phyloP scores from a whole-genome alignment of 1,140 invertebrate genomes.

The Tachypleus tridentatus region DNA sequence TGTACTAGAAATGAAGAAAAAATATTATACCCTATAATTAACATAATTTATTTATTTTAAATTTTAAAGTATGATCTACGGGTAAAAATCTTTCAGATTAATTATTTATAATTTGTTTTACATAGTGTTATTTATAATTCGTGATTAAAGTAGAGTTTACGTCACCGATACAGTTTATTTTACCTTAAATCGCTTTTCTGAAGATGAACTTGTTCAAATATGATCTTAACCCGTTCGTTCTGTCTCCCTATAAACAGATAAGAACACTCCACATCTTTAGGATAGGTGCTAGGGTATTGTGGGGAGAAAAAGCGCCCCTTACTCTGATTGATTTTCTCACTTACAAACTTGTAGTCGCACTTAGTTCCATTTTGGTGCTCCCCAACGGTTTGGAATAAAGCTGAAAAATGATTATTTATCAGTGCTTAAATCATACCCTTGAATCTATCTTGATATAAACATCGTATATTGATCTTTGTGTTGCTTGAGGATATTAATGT shows the following conservation, averaged over 20 bases:
- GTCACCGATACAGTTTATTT: neutral
- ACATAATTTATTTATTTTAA: too few relatives aligned
- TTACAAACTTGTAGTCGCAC: slow-evolving; percentile 62
- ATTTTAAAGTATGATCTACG: too few relatives aligned
- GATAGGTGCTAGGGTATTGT: slow-evolving; percentile 68
- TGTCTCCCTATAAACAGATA: slow-evolving; percentile 51
- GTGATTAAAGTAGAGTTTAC: too few relatives aligned
- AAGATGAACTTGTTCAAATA: slow-evolving; percentile 33
- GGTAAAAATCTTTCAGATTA: too few relatives aligned
- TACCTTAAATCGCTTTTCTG: slow-evolving; percentile 29
- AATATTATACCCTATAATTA: too few relatives aligned
- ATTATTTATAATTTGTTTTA: too few relatives aligned
- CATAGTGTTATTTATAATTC: too few relatives aligned
- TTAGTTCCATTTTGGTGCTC: slow-evolving; percentile 49
- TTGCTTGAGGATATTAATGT: too few relatives aligned
- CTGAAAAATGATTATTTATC: slow-evolving; percentile 31
- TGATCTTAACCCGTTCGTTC: slow-evolving; percentile 34
- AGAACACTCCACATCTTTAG: slow-evolving; percentile 60
- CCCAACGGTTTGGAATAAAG: slow-evolving; percentile 55
- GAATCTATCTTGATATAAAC: too few relatives aligned
- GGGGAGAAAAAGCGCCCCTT: slow-evolving; percentile 67
- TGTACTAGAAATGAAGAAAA: too few relatives aligned
- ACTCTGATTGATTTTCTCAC: slow-evolving; percentile 44
- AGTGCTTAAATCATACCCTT: too few relatives aligned
- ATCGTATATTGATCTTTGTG: too few relatives aligned